phyloP scores from a whole-genome alignment of 2,113 vertebrate species.

The Paramormyrops kingsleyae region DNA sequence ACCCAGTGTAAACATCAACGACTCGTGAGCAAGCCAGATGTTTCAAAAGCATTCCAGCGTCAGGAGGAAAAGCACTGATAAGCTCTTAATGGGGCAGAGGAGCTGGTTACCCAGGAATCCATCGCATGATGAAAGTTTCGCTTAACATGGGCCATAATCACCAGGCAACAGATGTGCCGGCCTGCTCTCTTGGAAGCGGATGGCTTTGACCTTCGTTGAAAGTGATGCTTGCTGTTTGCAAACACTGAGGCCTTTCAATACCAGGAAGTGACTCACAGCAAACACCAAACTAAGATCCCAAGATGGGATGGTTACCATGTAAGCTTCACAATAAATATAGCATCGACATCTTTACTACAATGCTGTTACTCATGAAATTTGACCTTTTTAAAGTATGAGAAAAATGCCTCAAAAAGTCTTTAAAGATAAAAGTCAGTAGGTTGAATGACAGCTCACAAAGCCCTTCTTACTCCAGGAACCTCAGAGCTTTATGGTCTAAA shows the following conservation, averaged over 20 bases:
- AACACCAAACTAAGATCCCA: neutral
- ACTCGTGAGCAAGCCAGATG: neutral
- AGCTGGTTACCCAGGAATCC: neutral
- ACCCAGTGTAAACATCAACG: constrained; percentile 16
- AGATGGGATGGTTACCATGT: neutral
- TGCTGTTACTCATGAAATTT: neutral
- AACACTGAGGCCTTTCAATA: constrained; percentile 15
- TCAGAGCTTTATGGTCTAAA: neutral
- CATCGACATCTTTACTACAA: neutral
- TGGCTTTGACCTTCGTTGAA: neutral
- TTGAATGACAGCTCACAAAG: neutral
- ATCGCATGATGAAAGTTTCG: constrained; percentile 12
- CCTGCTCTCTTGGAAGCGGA: neutral
- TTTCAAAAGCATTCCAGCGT: constrained; percentile 21
- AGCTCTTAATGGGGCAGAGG: neutral
- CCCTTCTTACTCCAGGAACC: neutral
- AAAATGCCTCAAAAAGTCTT: neutral
- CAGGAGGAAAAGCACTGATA: neutral
- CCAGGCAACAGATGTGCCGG: neutral
- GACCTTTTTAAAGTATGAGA: neutral
- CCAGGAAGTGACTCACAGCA: constrained; percentile 22
- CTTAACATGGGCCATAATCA: constrained; percentile 8
- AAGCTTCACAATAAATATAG: neutral
- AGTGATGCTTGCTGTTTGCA: neutral
- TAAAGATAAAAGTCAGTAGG: constrained; percentile 6